Evolutionary conservation across 2,888 invertebrate species (phyloP).

Genomic region (Xanthostigma xanthostigma): DNA sequence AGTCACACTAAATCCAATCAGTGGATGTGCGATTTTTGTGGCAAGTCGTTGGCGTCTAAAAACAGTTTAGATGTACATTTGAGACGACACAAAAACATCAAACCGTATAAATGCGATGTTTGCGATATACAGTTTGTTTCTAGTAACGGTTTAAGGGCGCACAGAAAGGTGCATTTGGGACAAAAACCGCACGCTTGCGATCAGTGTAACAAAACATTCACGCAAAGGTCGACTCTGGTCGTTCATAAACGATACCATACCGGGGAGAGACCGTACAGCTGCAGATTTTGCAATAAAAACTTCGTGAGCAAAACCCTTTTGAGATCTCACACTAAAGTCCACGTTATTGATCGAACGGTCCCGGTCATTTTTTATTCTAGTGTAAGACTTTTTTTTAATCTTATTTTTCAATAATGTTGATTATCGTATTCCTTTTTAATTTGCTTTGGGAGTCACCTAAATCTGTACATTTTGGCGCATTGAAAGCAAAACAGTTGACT

Average conservation of each 20-base stretch:
- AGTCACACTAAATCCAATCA: too few species aligned
- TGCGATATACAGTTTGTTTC: neutral
- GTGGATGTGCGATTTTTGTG: neutral
- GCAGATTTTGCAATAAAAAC: constrained; percentile 8
- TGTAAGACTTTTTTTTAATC: too few species aligned
- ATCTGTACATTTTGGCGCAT: too few species aligned
- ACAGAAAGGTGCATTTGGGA: neutral
- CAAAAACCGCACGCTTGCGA: too few species aligned
- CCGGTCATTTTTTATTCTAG: too few species aligned
- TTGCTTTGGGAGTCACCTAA: too few species aligned
- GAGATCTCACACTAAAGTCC: constrained; percentile 4
- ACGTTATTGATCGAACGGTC: too few species aligned
- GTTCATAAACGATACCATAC: constrained; percentile 13
- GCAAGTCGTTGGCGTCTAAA: neutral
- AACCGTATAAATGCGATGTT: neutral
- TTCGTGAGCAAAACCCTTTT: constrained; percentile 6
- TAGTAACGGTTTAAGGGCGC: neutral
- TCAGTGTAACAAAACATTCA: constrained; percentile 9
- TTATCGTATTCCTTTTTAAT: too few species aligned
- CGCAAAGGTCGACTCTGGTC: constrained; percentile 12
- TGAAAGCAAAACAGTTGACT: too few species aligned
- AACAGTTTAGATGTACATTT: too few species aligned
- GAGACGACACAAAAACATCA: neutral
- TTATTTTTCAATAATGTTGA: too few species aligned
- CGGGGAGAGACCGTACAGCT: constrained; percentile 20